Evolutionary conservation across 2,797 vertebrate genomes (phyloP).

Genomic region (Epinephelus awoara): DNA sequence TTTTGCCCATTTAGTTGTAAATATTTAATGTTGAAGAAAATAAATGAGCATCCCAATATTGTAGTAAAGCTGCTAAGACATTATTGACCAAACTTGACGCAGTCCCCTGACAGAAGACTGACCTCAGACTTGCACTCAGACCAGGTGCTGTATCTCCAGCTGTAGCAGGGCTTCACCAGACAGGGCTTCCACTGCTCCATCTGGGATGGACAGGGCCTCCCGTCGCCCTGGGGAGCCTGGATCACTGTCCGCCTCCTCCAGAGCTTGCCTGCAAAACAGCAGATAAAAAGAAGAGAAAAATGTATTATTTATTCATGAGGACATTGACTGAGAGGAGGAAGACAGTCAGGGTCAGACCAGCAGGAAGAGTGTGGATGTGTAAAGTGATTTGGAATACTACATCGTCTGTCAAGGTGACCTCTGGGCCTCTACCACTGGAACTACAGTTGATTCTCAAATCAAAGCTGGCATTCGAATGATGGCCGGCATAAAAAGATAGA

Average conservation of each 20-base stretch:
- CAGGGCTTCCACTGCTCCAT: slow-evolving; percentile 97
- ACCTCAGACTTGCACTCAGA: slow-evolving; percentile 95
- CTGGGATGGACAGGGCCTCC: slow-evolving; percentile 92
- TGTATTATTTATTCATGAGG: slow-evolving; percentile 17
- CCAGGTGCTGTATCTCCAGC: slow-evolving; percentile 94
- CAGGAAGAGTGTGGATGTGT: not conserved
- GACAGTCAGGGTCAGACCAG: slow-evolving; percentile 1
- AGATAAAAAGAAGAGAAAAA: slow-evolving; percentile 1
- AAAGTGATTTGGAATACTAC: not conserved
- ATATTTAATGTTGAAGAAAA: no score
- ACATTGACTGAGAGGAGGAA: not conserved
- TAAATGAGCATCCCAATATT: not conserved
- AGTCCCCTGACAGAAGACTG: slow-evolving; percentile 36
- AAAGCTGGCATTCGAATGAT: not conserved
- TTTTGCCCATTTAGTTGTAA: no score
- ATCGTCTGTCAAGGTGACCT: slow-evolving; percentile 26
- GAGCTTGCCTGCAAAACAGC: slow-evolving; percentile 89
- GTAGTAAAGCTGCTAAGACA: not conserved
- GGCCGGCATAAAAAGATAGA: not conserved
- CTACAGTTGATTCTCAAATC: not conserved
- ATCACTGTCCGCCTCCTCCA: slow-evolving; percentile 89
- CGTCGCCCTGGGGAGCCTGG: slow-evolving; percentile 95
- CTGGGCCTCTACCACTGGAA: not conserved
- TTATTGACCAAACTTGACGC: not conserved
- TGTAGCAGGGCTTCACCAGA: slow-evolving; percentile 94